These are phyloP conservation scores for Forbesichthys agassizii DNA, from an alignment of 2,113 vertebrate genomes.

Conservation along the genomic window DNA sequence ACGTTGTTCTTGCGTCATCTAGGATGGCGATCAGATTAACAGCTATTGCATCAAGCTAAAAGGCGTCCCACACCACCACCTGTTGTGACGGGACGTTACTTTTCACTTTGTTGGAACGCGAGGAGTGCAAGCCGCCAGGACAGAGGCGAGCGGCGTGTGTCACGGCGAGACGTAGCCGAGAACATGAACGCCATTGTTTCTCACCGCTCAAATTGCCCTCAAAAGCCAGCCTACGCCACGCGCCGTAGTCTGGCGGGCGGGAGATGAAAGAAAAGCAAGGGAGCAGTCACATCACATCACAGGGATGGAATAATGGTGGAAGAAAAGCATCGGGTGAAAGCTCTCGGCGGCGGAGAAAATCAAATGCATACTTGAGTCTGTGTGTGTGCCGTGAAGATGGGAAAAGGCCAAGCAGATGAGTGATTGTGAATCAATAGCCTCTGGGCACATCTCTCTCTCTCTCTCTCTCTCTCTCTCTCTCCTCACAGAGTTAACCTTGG, in stretches of 20 bases:
- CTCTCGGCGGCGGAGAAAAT: slow-evolving; percentile 7
- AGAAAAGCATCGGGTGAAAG: background rate
- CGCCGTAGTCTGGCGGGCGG: too few species aligned
- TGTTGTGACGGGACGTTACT: slow-evolving; percentile 14
- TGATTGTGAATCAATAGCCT: slow-evolving; percentile 56
- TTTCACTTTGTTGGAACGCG: slow-evolving; percentile 19
- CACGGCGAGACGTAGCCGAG: too few species aligned
- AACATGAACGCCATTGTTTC: too few species aligned
- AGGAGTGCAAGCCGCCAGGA: slow-evolving; percentile 3
- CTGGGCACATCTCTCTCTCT: slow-evolving; percentile 9
- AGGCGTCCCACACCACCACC: slow-evolving; percentile 34
- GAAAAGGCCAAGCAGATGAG: slow-evolving; percentile 47
- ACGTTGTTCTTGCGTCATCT: slow-evolving; percentile 64
- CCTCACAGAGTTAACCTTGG: slow-evolving; percentile 55
- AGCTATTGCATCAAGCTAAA: slow-evolving; percentile 47
- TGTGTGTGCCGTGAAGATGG: slow-evolving; percentile 35
- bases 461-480: slow-evolving; percentile 11
- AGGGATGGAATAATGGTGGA: background rate
- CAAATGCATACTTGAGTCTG: slow-evolving; percentile 34
- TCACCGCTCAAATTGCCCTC: too few species aligned
- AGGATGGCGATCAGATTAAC: slow-evolving; percentile 53
- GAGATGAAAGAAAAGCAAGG: background rate
- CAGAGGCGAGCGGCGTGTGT: too few species aligned
- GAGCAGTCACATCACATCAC: too few species aligned
- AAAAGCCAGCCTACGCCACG: too few species aligned